phyloP scores from a whole-genome alignment of 2,797 vertebrate genomes.

The Syncerus caffer region DNA sequence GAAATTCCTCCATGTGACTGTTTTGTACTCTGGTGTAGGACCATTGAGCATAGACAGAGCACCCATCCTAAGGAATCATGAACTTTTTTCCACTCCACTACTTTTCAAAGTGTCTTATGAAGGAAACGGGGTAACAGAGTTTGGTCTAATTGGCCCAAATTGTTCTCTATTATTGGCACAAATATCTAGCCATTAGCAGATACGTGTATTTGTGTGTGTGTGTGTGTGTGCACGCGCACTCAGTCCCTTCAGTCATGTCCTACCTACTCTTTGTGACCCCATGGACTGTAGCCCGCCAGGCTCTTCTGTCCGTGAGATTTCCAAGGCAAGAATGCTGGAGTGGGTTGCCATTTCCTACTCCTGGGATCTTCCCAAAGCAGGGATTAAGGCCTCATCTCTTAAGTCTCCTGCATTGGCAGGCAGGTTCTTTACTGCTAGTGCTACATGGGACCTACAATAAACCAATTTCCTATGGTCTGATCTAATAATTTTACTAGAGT shows the following conservation, averaged over 20 bases:
- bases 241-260: neutral
- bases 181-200: neutral
- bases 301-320: neutral
- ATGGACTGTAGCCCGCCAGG: neutral
- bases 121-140: neutral
- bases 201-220: neutral
- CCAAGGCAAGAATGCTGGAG: neutral
- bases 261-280: neutral
- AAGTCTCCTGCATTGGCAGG: neutral
- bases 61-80: accelerated
- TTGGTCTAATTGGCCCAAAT: neutral
- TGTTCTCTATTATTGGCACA: neutral
- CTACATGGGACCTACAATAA: neutral
- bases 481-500: neutral
- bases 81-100: neutral
- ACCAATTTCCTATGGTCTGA: neutral
- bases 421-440: neutral
- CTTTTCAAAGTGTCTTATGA: neutral
- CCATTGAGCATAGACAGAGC: neutral
- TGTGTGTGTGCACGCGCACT: accelerated
- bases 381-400: neutral
- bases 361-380: too few relatives aligned
- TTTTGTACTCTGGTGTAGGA: neutral
- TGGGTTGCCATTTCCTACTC: neutral
- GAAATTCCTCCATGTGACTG: neutral